These are phyloP conservation scores for Pseudomugil tenellus DNA, from an alignment of 2,797 vertebrate species.

Conservation along the genomic window DNA sequence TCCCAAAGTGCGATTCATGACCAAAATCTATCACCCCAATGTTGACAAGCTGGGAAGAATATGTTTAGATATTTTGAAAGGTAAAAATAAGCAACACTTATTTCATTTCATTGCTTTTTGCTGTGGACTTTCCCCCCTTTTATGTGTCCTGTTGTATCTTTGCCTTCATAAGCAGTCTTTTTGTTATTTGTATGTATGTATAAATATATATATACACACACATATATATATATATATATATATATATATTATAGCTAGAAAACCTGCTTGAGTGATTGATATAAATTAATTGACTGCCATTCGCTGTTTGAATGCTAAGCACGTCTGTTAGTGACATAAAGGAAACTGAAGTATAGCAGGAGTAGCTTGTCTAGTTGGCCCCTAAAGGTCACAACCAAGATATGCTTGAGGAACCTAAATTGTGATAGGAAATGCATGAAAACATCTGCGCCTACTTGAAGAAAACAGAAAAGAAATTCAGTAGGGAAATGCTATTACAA, in stretches of 20 bases:
- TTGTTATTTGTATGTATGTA: no score
- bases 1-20: slow-evolving; percentile 99
- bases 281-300: background rate
- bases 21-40: slow-evolving; percentile 99
- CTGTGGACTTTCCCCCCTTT: no score
- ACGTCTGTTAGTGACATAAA: background rate
- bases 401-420: background rate
- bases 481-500: background rate
- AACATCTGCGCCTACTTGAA: background rate
- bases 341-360: background rate
- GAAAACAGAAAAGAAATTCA: background rate
- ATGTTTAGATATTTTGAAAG: slow-evolving; percentile 99
- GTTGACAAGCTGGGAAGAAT: slow-evolving; percentile 99
- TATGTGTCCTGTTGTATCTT: slow-evolving; percentile 46
- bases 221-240: no score
- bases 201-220: no score
- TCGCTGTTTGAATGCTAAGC: background rate
- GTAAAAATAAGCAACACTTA: no score
- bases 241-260: no score
- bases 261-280: no score
- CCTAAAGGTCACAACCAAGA: background rate
- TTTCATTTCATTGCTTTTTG: no score
- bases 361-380: background rate
- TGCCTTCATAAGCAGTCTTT: no score
- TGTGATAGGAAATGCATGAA: background rate